phyloP scores from a whole-genome alignment of 2,797 vertebrate species.

The Lacerta bilineata region DNA sequence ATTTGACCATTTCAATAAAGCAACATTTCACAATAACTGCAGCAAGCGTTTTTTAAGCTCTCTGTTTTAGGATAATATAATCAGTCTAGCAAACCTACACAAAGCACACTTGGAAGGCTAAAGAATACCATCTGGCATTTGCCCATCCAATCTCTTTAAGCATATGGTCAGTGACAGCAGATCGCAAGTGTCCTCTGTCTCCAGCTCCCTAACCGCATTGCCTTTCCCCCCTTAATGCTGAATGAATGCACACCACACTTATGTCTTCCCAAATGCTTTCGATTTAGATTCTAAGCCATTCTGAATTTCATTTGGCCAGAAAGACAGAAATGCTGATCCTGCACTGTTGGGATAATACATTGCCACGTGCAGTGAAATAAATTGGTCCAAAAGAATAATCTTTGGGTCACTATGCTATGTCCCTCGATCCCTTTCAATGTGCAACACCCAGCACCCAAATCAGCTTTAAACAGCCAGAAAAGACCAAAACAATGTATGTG shows the following conservation, averaged over 20 bases:
- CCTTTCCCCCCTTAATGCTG: conserved; percentile 56
- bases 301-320: conserved; percentile 38
- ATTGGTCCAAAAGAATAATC: conserved; percentile 38
- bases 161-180: conserved; percentile 58
- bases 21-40: not conserved
- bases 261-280: conserved; percentile 46
- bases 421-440: conserved; percentile 23
- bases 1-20: conserved; percentile 11
- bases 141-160: conserved; percentile 53
- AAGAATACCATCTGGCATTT: conserved; percentile 63
- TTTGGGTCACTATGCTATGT: conserved; percentile 18
- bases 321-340: conserved; percentile 3
- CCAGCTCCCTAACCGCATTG: conserved; percentile 48
- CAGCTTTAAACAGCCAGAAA: not conserved
- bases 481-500: not conserved
- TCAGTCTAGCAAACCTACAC: conserved; percentile 36
- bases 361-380: conserved; percentile 28
- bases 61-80: conserved; percentile 29
- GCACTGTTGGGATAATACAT: conserved; percentile 51
- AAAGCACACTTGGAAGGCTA: conserved; percentile 49
- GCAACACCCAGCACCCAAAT: conserved; percentile 50
- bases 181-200: conserved; percentile 37
- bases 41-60: not conserved
- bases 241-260: conserved; percentile 40
- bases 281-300: conserved; percentile 35